Base-by-base conservation (phyloP, 2,113 vertebrate species). In the Sardina pilchardus region DNA sequence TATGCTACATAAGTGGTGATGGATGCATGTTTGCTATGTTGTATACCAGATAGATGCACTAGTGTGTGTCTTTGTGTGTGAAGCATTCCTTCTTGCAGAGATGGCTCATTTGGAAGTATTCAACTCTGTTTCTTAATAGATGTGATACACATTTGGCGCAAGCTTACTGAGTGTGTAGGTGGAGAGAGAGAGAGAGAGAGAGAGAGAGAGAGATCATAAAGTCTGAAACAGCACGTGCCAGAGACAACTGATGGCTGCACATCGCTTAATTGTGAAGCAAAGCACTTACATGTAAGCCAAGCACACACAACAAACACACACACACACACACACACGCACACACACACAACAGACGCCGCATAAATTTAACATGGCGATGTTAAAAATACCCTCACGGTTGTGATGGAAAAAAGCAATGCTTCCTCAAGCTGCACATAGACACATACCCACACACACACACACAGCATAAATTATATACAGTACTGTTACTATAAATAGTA, bases 211-310 rank as follows among this genome's bases (percentile, higher is more conserved):
- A 86, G 82, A 42, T 39, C 56, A n/a, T 59, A 53, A 63, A 19
- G 43, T 63, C 43, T 59, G 42, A 59, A 82, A 45, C 59, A 34
- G n/a, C 87, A 81, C 75, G 85, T 86, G 82, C 44, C 53, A 45
- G 43, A 84, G 42, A 67, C 83, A 87, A 44, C 78, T 82, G 83
- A 83, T 81, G 43, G n/a, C 34, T 43, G 44, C 78, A 85, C 75
- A 81, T 53, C 21, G 19, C 63, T 71, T 71, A 71, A 71, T 30
- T 71, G 26, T 71, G n/a, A 71, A 71, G 26, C 26, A 30, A 34
- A 30, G 63, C 81, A 81, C 84, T 85, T 44, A 56, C 36, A 85
- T 34, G 50, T 45, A 83, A 81, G 19, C 21, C 53, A 86, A 56
- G 67, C 39, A 85, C 39, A 48, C 19, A 47, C 43, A 53, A 82